Evolutionary conservation across 1,140 invertebrate species (phyloP).

Genomic region (Hermetia illucens): DNA sequence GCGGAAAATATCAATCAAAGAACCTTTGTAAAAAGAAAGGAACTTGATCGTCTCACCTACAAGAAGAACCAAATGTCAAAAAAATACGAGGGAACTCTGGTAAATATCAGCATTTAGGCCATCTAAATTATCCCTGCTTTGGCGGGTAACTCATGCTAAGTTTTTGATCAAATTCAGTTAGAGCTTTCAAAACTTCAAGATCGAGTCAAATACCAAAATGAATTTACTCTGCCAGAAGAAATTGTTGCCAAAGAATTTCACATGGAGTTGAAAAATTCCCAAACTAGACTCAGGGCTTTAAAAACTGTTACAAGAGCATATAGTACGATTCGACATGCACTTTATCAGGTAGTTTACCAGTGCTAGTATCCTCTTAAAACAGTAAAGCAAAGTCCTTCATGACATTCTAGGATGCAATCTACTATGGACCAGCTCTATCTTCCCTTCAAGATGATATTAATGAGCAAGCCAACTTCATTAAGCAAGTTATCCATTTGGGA

Average conservation of each 20-base stretch:
- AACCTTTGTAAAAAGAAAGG: conserved; percentile 25
- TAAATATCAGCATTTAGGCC: no score
- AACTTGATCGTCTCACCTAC: conserved; percentile 21
- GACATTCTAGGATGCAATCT: conserved; percentile 17
- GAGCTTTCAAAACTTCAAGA: conserved; percentile 17
- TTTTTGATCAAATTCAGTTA: conserved; percentile 1
- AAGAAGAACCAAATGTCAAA: conserved; percentile 15
- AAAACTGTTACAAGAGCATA: conserved; percentile 24
- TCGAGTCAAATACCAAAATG: conserved; percentile 25
- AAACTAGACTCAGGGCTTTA: conserved; percentile 23
- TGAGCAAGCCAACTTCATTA: conserved; percentile 24
- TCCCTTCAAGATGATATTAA: conserved; percentile 23
- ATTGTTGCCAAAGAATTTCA: conserved; percentile 14
- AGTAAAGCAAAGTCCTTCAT: neutral
- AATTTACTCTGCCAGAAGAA: conserved; percentile 22
- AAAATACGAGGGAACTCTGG: conserved; percentile 7
- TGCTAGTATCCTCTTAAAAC: neutral
- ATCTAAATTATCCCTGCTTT: no score
- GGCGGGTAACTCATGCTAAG: neutral
- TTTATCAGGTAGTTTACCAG: conserved; percentile 10
- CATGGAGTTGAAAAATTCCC: conserved; percentile 25
- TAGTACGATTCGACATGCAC: conserved; percentile 23
- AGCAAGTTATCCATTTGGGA: conserved; percentile 22
- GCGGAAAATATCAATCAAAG: conserved; percentile 27
- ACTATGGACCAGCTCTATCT: conserved; percentile 24